Evolutionary conservation across 1,140 invertebrate species (phyloP), one percentile per base, ranked within the genome.

Genomic region (Drosophila erecta): DNA sequence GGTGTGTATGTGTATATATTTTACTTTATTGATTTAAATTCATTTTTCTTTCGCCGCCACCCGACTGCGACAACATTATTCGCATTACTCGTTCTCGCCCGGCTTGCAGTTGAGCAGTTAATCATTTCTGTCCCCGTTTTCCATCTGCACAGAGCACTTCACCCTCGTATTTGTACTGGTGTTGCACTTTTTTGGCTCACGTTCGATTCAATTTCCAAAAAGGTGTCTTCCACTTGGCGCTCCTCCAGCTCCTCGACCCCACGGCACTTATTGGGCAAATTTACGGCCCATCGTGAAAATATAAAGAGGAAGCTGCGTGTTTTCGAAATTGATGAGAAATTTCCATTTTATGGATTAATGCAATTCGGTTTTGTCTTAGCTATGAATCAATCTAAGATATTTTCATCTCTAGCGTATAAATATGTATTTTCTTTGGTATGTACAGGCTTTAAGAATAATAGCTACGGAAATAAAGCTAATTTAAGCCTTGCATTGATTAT

Each of bases 1-100:
- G 47, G 58, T 17, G 17, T 54, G 55, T 53, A 49, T 44, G 40
- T 53, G 27, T 60, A 38, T 76, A 73, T 86, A 47, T 60, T 56
- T 53, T 46, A 58, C 60, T 76, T 72, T 83, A 86, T 86, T 89
- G 83, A 86, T 89, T 86, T 86, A 72, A 86, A 89, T 89, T 76
- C 54, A 57, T 89, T 86, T 83, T 76, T 89, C 50, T 66, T 49
- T 11, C 54, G 33, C 46, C 57, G 57, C 56, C 55, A 58, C 27
- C 66, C 79, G 53, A 61, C 79, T 76, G 76, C 38, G 76, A 46
- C 49, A 57, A 55, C 76, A 79, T 79, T 58, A 84, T 58, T 72
- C 71, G 44, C 53, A 37, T 56, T 70, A 35, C 57, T 54, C 62
- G 54, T 44, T 41, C 38, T 64, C 66, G 35, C 56, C 53, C 37